These are phyloP conservation scores for Prionace glauca DNA, from an alignment of 2,797 vertebrate genomes.

Conservation along the genomic window DNA sequence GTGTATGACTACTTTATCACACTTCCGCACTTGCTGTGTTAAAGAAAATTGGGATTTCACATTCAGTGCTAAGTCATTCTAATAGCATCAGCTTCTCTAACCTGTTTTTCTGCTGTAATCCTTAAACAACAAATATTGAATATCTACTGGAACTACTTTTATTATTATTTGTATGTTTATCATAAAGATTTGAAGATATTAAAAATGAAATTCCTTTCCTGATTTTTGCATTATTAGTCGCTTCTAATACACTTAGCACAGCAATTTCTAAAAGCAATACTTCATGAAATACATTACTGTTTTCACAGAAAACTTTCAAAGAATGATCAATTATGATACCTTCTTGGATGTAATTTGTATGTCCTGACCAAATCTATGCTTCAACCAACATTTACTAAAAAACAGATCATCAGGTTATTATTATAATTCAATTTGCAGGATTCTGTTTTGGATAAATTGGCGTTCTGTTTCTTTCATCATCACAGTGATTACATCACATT, in stretches of 20 bases:
- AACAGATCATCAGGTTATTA: not conserved
- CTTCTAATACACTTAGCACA: slow-evolving; percentile 17
- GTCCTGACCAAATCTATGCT: not conserved
- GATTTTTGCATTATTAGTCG: not conserved
- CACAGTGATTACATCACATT: not conserved
- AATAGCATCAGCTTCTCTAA: not conserved
- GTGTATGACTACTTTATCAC: not conserved
- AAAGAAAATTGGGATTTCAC: slow-evolving; percentile 30
- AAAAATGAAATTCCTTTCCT: slow-evolving; percentile 24
- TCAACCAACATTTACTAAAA: not conserved
- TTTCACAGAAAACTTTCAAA: not conserved
- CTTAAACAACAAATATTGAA: slow-evolving; percentile 25
- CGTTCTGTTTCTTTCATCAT: not conserved
- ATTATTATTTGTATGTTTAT: not conserved
- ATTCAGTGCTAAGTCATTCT: not conserved
- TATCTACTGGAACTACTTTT: slow-evolving; percentile 22
- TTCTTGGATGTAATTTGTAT: not conserved
- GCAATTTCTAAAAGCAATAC: slow-evolving; percentile 30
- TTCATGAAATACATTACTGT: not conserved
- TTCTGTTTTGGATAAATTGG: not conserved
- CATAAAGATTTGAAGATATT: slow-evolving; percentile 33
- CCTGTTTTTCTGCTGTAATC: slow-evolving; percentile 4
- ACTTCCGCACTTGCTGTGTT: not conserved
- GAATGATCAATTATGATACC: not conserved
- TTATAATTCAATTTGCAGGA: not conserved